phyloP scores from a whole-genome alignment of 2,113 vertebrate genomes.

The Cottus gobio region DNA sequence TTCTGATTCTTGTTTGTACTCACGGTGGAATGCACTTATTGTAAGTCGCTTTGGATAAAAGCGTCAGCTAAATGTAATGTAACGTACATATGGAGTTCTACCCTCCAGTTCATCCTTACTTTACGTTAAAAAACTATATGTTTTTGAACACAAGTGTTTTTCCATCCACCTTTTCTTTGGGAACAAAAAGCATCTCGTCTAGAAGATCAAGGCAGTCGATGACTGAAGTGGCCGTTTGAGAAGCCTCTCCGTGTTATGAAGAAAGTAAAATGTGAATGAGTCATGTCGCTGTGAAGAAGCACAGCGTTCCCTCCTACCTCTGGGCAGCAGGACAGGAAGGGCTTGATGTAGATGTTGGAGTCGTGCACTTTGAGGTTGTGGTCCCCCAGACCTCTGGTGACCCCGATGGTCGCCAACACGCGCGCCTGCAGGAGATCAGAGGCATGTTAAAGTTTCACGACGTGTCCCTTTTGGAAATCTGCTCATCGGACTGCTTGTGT shows the following conservation, averaged over 20 bases:
- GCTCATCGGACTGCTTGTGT: not conserved
- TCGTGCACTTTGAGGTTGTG: conserved; percentile 97
- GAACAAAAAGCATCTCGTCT: not conserved
- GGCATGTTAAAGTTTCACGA: not conserved
- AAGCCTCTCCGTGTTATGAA: not conserved
- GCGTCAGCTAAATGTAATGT: no score
- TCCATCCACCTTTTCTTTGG: not conserved
- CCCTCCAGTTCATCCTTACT: not conserved
- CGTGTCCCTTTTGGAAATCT: no score
- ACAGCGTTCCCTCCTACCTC: no score
- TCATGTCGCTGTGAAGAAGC: no score
- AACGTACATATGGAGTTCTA: no score
- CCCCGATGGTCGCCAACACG: conserved; percentile 97
- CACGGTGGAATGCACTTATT: no score
- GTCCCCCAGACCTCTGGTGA: conserved; percentile 96
- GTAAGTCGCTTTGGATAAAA: no score
- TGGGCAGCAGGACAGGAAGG: conserved; percentile 95
- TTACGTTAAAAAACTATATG: not conserved
- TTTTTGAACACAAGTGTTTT: not conserved
- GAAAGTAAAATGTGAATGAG: not conserved
- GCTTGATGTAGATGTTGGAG: conserved; percentile 98
- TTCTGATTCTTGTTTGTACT: no score
- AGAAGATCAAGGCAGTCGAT: not conserved
- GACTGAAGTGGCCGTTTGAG: no score
- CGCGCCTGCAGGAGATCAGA: conserved; percentile 86